These are phyloP conservation scores for Marmota monax DNA, from an alignment of 2,113 vertebrate species.

Conservation along the genomic window DNA sequence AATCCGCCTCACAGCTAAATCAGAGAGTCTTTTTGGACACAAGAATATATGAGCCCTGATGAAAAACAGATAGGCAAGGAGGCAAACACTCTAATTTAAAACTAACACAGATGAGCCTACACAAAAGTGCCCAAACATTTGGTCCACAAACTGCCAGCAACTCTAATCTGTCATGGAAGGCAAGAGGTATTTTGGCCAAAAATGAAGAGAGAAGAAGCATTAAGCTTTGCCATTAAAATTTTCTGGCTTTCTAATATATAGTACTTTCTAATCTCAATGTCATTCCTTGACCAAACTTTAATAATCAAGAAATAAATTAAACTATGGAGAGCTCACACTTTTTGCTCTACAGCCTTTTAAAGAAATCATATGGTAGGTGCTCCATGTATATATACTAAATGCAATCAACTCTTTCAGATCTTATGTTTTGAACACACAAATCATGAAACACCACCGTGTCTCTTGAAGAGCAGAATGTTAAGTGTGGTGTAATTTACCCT, in stretches of 20 bases:
- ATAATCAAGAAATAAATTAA: slow-evolving; percentile 67
- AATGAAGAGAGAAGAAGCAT: slow-evolving; percentile 61
- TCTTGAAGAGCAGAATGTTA: not conserved
- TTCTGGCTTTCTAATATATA: slow-evolving; percentile 26
- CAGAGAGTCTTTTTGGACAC: slow-evolving; percentile 75
- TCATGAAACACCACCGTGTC: not conserved
- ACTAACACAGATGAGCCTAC: slow-evolving; percentile 78
- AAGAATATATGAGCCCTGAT: slow-evolving; percentile 75
- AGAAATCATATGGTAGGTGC: not conserved
- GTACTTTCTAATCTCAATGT: slow-evolving; percentile 52
- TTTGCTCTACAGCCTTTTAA: slow-evolving; percentile 17
- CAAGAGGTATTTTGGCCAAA: slow-evolving; percentile 65
- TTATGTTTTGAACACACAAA: not conserved
- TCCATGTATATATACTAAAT: not conserved
- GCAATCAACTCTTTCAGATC: not conserved
- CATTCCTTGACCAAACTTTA: slow-evolving; percentile 52
- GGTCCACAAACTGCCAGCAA: slow-evolving; percentile 66
- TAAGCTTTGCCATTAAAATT: slow-evolving; percentile 54
- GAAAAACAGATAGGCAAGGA: slow-evolving; percentile 78
- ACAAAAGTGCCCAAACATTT: slow-evolving; percentile 75
- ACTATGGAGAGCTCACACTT: not conserved
- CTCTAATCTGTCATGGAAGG: slow-evolving; percentile 70
- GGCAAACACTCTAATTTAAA: slow-evolving; percentile 80
- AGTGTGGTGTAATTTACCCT: not conserved
- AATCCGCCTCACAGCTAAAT: slow-evolving; percentile 76